A percentile compares a stretch with the other conserved stretches of the same genome.
Evolutionary conservation across 2,113 vertebrate species (phyloP).

Genomic region (Ctenomys sociabilis): DNA sequence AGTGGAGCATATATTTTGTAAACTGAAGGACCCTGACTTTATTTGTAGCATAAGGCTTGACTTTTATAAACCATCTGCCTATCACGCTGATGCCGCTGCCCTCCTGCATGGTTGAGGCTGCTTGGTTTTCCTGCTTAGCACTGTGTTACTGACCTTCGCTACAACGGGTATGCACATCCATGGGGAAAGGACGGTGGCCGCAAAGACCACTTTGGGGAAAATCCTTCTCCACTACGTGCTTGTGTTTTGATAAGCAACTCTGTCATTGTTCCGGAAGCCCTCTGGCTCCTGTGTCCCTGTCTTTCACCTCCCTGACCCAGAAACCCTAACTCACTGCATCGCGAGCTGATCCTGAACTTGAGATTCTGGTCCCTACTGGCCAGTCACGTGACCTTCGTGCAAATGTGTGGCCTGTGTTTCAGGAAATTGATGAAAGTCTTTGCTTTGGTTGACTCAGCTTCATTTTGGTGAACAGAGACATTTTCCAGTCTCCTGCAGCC

Average conservation of each 20-base stretch:
- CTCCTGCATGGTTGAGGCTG: not conserved
- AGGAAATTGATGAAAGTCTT: not conserved
- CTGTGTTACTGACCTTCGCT: not conserved
- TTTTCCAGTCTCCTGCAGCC: not conserved
- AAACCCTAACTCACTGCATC: not conserved
- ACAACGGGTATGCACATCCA: not conserved
- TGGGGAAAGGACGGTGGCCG: not conserved
- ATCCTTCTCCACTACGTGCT: not conserved
- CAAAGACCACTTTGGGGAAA: not conserved
- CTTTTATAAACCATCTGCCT: slow-evolving; percentile 50
- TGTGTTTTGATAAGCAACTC: not conserved
- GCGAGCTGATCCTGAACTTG: not conserved
- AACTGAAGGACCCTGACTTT: slow-evolving; percentile 42
- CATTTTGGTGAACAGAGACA: not conserved
- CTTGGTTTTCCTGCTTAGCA: not conserved
- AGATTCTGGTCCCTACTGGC: not conserved
- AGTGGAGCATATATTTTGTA: slow-evolving; percentile 39
- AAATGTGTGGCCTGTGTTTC: not conserved
- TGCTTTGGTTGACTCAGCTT: not conserved
- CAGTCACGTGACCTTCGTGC: not conserved
- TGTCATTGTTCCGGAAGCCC: not conserved
- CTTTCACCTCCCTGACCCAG: not conserved
- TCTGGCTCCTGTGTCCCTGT: not conserved
- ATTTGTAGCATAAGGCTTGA: slow-evolving; percentile 5
- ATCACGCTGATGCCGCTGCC: not conserved